These are phyloP conservation scores for Ericerus pela DNA, from an alignment of 1,140 invertebrate species.

Conservation along the genomic window DNA sequence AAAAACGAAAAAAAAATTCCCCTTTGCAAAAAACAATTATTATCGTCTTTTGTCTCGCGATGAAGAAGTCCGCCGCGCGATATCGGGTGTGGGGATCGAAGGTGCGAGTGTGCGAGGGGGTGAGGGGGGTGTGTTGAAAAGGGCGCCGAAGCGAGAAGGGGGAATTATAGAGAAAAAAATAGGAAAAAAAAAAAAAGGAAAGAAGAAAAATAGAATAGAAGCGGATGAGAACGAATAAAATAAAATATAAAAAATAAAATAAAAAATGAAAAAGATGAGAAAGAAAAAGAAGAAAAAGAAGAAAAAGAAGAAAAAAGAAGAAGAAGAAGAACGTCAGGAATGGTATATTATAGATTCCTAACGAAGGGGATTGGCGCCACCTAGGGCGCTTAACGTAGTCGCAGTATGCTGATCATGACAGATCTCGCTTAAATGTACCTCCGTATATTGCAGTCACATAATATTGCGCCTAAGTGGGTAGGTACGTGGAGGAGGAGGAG, in stretches of 20 bases:
- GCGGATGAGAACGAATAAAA: no score
- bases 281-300: no score
- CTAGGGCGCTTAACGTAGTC: slow-evolving; percentile 11
- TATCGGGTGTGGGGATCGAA: no score
- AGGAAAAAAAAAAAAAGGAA: no score
- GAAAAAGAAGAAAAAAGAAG: no score
- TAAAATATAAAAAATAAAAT: no score
- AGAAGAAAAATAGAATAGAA: no score
- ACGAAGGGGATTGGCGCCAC: slow-evolving; percentile 7
- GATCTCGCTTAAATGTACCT: slow-evolving; percentile 8
- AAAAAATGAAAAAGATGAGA: no score
- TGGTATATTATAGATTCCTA: slow-evolving; percentile 1
- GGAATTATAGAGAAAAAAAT: no score
- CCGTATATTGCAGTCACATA: slow-evolving; percentile 9
- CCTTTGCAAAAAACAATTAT: slow-evolving; percentile 10
- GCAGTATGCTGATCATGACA: slow-evolving; percentile 8
- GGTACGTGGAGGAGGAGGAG: no score
- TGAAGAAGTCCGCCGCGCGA: no score
- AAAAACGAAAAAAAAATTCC: slow-evolving; percentile 4
- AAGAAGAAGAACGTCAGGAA: no score
- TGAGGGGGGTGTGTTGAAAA: background rate
- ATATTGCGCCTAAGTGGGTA: slow-evolving; percentile 9
- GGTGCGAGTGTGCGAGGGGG: background rate
- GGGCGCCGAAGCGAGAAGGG: background rate
- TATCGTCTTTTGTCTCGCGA: slow-evolving; percentile 5